These are phyloP conservation scores for Lumbricus terrestris DNA, from an alignment of 2,888 invertebrate genomes.

Conservation along the genomic window DNA sequence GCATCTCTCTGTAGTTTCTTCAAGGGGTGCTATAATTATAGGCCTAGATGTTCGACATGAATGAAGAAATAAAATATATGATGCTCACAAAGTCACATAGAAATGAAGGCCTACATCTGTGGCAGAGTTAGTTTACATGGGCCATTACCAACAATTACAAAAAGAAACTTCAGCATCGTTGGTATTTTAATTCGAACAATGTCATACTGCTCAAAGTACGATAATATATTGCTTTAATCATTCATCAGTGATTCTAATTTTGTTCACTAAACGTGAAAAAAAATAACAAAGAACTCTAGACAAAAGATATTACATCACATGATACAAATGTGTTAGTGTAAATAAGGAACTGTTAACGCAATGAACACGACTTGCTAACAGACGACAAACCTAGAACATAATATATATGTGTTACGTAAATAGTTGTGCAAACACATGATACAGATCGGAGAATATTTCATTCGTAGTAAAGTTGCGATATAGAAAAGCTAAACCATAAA, in stretches of 20 bases:
- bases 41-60: too few species aligned
- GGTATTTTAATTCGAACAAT: not conserved
- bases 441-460: not conserved
- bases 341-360: not conserved
- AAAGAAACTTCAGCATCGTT: too few species aligned
- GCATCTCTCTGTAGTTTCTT: too few species aligned
- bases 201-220: not conserved
- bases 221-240: not conserved
- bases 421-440: too few species aligned
- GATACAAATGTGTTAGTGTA: not conserved
- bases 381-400: not conserved
- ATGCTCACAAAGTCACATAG: too few species aligned
- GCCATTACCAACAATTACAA: not conserved
- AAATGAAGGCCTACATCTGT: too few species aligned
- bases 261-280: not conserved
- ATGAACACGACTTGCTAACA: not conserved
- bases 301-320: not conserved
- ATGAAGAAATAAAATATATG: too few species aligned
- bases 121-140: too few species aligned
- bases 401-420: not conserved
- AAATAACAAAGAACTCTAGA: not conserved
- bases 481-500: not conserved
- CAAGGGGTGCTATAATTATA: too few species aligned
- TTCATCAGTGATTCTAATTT: not conserved
- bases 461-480: not conserved